phyloP scores from a whole-genome alignment of 2,888 invertebrate species.

The Brachyopa scutellaris region DNA sequence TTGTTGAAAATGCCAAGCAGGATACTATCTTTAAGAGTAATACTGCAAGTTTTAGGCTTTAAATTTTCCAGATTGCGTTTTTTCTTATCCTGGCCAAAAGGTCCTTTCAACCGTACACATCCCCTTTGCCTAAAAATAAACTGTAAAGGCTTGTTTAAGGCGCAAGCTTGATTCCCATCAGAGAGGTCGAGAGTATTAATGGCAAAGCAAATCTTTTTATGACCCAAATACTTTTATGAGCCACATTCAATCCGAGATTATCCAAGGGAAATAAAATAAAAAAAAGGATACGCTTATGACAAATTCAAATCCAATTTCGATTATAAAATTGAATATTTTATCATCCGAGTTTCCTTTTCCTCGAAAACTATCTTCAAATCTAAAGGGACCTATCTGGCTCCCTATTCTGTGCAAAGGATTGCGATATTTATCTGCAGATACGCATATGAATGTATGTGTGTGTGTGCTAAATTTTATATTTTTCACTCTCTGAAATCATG shows the following conservation, averaged over 20 bases:
- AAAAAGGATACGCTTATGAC: slow-evolving; percentile 55
- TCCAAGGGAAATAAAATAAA: slow-evolving; percentile 27
- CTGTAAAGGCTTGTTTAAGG: too few species aligned
- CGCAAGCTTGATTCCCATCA: too few species aligned
- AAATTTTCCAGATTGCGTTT: too few species aligned
- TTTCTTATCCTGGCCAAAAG: too few species aligned
- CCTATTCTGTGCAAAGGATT: slow-evolving; percentile 13
- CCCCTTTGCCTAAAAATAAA: too few species aligned
- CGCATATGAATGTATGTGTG: too few species aligned
- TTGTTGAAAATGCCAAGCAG: too few species aligned
- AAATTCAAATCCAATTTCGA: slow-evolving; percentile 62
- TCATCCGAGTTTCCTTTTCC: slow-evolving; percentile 18
- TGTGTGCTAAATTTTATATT: slow-evolving; percentile 33
- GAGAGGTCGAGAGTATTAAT: too few species aligned
- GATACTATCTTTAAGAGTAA: too few species aligned
- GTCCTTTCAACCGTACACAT: too few species aligned
- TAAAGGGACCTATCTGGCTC: slow-evolving; percentile 1
- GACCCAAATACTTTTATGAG: slow-evolving; percentile 54
- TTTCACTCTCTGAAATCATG: slow-evolving; percentile 42
- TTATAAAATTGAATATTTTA: slow-evolving; percentile 62
- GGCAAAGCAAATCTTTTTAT: slow-evolving; percentile 48
- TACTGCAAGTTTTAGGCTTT: too few species aligned
- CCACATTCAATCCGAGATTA: slow-evolving; percentile 49
- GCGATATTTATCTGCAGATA: too few species aligned
- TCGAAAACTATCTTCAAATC: slow-evolving; percentile 2